Evolutionary conservation across 92 coral and sea anemone species (phyloP).

Genomic region (Umimayanthus chanpuru): DNA sequence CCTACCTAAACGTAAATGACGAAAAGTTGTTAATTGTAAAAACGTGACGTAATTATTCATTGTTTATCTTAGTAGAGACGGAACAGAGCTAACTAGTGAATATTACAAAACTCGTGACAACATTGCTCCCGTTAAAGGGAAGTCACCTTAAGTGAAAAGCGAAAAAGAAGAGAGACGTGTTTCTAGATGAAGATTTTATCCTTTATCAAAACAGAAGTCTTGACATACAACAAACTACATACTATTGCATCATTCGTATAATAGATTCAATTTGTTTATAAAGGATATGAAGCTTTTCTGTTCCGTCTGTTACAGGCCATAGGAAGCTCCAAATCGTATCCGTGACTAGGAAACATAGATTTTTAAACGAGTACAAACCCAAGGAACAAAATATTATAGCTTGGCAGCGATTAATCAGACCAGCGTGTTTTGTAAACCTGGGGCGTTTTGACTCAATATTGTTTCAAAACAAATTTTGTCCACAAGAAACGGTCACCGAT

Average conservation of each 20-base stretch:
- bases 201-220: not conserved
- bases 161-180: not conserved
- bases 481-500: too few species aligned
- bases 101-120: too few species aligned
- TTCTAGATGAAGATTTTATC: too few species aligned
- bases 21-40: too few species aligned
- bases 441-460: not conserved
- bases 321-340: not conserved
- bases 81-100: not conserved
- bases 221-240: not conserved
- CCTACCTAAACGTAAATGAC: too few species aligned
- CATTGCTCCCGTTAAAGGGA: too few species aligned
- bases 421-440: too few species aligned
- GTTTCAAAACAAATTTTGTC: not conserved
- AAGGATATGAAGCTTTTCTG: not conserved
- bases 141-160: too few species aligned
- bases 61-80: not conserved
- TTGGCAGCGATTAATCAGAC: too few species aligned
- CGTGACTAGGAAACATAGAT: not conserved
- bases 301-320: not conserved
- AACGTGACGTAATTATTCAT: not conserved
- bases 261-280: not conserved
- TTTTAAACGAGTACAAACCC: not conserved
- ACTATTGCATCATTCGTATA: not conserved
- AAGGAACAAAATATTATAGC: too few species aligned